Conservation (phyloP, 2,797 vertebrate genomes). For the Malurus splendens region DNA sequence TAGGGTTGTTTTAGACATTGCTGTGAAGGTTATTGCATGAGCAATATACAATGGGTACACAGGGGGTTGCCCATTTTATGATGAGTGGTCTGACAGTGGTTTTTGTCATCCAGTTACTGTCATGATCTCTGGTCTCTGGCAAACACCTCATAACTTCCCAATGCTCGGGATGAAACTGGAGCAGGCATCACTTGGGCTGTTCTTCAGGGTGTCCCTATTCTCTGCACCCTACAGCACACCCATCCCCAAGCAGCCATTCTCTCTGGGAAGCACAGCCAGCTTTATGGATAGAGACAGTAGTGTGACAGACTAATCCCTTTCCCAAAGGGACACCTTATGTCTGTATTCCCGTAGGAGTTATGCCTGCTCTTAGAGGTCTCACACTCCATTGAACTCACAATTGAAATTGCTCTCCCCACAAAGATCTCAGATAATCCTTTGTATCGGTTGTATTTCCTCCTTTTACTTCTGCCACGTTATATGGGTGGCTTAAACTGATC, state of each 20-base stretch:
- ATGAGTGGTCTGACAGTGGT: background rate
- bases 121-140: background rate
- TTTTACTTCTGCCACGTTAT: background rate
- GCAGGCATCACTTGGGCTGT: background rate
- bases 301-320: background rate
- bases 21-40: background rate
- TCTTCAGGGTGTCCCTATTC: background rate
- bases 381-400: background rate
- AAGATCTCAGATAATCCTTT: background rate
- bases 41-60: background rate
- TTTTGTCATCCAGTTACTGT: background rate
- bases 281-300: background rate
- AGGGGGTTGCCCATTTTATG: background rate
- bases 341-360: background rate
- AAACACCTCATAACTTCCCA: background rate
- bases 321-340: background rate
- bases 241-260: background rate
- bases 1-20: background rate
- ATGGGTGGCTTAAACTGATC: background rate
- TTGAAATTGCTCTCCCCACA: background rate
- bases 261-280: background rate
- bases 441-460: background rate
- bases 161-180: background rate
- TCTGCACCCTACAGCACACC: background rate
- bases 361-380: background rate